Evolutionary conservation across 2,113 vertebrate species (phyloP).

Genomic region (Zonotrichia leucophrys): DNA sequence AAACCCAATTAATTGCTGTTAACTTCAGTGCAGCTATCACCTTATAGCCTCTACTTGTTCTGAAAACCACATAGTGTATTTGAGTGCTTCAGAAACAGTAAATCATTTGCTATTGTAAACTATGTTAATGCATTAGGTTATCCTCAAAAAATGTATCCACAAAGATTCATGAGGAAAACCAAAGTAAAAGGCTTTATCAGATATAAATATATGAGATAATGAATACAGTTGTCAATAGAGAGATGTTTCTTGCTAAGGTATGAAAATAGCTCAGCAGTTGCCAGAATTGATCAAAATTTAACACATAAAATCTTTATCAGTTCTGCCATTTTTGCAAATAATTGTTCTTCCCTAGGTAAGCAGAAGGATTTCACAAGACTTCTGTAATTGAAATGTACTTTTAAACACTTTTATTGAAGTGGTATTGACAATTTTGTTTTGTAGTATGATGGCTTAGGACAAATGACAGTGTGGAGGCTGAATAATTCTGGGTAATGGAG

Average conservation of each 20-base stretch:
- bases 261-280: not conserved
- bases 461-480: not conserved
- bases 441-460: not conserved
- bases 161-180: not conserved
- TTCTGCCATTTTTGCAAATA: not conserved
- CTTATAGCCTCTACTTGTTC: not conserved
- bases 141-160: not conserved
- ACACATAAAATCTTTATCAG: conserved; percentile 1
- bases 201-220: not conserved
- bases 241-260: not conserved
- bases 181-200: not conserved
- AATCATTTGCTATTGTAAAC: not conserved
- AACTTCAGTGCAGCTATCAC: not conserved
- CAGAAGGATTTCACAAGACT: not conserved
- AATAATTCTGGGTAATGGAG: not conserved
- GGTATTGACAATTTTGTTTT: not conserved
- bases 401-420: not conserved
- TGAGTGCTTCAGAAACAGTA: conserved; percentile 2
- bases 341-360: not conserved
- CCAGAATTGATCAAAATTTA: not conserved
- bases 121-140: not conserved
- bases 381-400: not conserved
- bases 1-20: not conserved
- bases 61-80: not conserved
- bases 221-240: not conserved